Evolutionary conservation across 2,888 invertebrate genomes (phyloP), one percentile per base, ranked within the genome.

Genomic region (Erebia ligea): DNA sequence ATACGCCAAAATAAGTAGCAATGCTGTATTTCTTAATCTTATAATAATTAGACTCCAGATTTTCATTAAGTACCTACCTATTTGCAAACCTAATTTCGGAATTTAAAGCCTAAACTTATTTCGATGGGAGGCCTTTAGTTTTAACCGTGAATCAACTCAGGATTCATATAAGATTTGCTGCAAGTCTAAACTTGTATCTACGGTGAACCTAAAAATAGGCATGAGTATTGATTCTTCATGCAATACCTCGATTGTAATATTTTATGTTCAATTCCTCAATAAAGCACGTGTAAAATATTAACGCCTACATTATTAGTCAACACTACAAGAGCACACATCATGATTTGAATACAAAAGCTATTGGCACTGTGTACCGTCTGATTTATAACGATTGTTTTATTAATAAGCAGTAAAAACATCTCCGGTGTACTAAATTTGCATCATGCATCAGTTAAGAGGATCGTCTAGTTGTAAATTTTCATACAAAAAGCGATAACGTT

Each of bases 261-360:
- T 70, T 67, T 67, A 72, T 64, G 59, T 69, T 69, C 57, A 9
- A 67, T 40, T 57, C 61, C 45, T 21, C 45, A 21, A 69, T 63
- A 59, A 68, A 63, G 64, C 64, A 70, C 58, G 69, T 45, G 68
- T 69, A 61, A 72, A 74, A 70, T 70, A 72, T 72, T 50, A 72
- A 68, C 74, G 70, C 70, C 68, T 70, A 72, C 72, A 68, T 64
- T 72, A 72, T 74, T 70, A 74, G 72, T 72, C 70, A 70, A 69
- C 68, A 48, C 59, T 69, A 70, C 67, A 57, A 66, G 45, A 64
- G 34, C 64, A 70, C 19, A 58, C 61, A 61, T n/a, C 59, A 15
- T 64, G 70, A 74, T 74, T 70, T 72, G 72, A 74, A 74, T 74
- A 74, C 74, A 72, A 72, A 74, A 69, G 72, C 62, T 67, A 67